phyloP scores from a whole-genome alignment of 2,797 vertebrate genomes.

The Chanos chanos region DNA sequence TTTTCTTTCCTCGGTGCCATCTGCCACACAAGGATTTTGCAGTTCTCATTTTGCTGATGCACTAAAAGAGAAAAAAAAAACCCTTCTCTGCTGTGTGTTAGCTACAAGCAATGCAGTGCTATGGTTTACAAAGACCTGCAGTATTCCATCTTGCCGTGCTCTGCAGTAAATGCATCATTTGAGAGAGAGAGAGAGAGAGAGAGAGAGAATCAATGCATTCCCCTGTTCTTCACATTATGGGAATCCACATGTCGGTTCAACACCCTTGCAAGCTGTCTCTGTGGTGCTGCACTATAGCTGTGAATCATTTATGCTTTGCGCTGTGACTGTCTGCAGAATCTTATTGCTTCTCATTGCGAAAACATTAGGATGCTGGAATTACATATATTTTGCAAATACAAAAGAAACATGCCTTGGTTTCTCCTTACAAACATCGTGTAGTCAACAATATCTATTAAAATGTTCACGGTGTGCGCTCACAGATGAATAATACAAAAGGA shows the following conservation, averaged over 20 bases:
- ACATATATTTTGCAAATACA: too few species aligned
- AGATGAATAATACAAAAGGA: too few species aligned
- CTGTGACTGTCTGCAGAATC: too few species aligned
- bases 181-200: neutral
- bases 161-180: slow-evolving; percentile 53
- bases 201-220: slow-evolving; percentile 9
- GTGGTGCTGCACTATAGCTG: too few species aligned
- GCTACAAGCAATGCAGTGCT: slow-evolving; percentile 55
- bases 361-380: too few species aligned
- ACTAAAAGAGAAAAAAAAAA: slow-evolving; percentile 40
- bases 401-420: too few species aligned
- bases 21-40: slow-evolving; percentile 43
- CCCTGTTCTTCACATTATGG: neutral
- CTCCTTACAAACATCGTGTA: too few species aligned
- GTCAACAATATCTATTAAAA: too few species aligned
- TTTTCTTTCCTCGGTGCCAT: slow-evolving; percentile 18
- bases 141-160: slow-evolving; percentile 35
- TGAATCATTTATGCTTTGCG: too few species aligned
- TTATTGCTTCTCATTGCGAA: neutral
- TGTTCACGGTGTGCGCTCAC: too few species aligned
- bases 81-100: slow-evolving; percentile 34
- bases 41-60: slow-evolving; percentile 50
- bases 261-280: neutral
- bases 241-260: neutral
- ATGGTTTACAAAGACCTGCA: slow-evolving; percentile 27